phyloP scores from a whole-genome alignment of 2,113 vertebrate species.

The Narcine bancroftii region DNA sequence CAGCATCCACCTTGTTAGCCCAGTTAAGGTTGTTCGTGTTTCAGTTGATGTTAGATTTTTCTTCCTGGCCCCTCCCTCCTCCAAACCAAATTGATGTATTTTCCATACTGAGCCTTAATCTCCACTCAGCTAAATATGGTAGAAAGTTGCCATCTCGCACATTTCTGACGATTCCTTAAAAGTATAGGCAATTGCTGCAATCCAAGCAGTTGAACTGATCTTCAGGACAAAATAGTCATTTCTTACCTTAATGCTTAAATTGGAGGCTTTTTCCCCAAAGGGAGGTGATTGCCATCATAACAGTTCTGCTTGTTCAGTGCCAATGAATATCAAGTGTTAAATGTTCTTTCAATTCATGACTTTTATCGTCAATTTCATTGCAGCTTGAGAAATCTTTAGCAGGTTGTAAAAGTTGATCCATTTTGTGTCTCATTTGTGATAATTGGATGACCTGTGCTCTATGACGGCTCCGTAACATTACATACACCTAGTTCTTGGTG shows the following conservation, averaged over 20 bases:
- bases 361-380: background rate
- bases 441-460: background rate
- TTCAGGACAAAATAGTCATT: background rate
- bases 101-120: background rate
- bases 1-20: background rate
- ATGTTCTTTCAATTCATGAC: background rate
- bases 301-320: background rate
- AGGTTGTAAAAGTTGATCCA: conserved; percentile 15
- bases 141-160: background rate
- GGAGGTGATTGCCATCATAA: background rate
- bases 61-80: too few species aligned
- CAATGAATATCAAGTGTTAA: background rate
- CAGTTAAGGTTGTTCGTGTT: background rate
- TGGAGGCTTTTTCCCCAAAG: background rate
- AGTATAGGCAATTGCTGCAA: background rate
- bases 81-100: background rate
- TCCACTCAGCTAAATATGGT: background rate
- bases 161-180: background rate
- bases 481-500: background rate
- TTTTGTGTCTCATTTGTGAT: background rate
- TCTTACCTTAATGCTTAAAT: background rate
- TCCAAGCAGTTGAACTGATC: background rate
- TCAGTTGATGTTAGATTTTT: background rate
- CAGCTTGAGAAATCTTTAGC: background rate
- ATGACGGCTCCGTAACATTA: background rate